Evolutionary conservation across 35 echinoderm and acorn worm genomes (phyloP), one percentile per base, ranked within the genome.

Genomic region (Lytechinus variegatus): DNA sequence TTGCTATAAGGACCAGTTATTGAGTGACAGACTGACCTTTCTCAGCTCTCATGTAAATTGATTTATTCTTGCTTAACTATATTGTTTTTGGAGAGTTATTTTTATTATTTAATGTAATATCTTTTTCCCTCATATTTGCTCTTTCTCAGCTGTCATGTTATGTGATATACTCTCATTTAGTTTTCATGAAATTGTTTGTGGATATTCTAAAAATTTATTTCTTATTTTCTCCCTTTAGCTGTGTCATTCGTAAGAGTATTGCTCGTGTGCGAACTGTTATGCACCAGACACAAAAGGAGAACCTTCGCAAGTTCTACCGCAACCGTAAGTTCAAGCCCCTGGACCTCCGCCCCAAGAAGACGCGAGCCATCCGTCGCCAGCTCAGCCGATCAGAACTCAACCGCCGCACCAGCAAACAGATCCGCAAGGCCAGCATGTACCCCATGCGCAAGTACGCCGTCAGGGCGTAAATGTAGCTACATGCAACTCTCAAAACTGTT

Each of bases 311-410:
- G 96, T 99, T 97, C 86, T 99, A 99, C 96, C 97, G 97, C 54
- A 94, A 94, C 95, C 94, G 56, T 44, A 99, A 99, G 94, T 99
- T 96, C 95, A 99, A 99, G 98, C 98, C 98, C 54, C 95, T 96
- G 93, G 98, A 99, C 92, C 94, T 99, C 14, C 95, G 98, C n/a
- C 97, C 96, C 55, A 99, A 99, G 95, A 97, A 97, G 97, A 99
- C 98, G 4, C 94, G 98, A 56, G 97, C 97, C 66, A 97, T 97
- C 88, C 95, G 98, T 6, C 95, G 98, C 9, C 95, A 95, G 53
- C 98, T 99, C 79, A 97, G 96, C 86, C 94, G 92, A 58, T 95
- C 93, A 19, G 98, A 97, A 56, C 95, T 95, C 71, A 96, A 94
- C 86, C 96, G 95, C 55, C 97, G 97, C 86, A 97, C 96, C 56